Evolutionary conservation across 2,113 vertebrate species (phyloP).

Genomic region (Delphinapterus leucas): DNA sequence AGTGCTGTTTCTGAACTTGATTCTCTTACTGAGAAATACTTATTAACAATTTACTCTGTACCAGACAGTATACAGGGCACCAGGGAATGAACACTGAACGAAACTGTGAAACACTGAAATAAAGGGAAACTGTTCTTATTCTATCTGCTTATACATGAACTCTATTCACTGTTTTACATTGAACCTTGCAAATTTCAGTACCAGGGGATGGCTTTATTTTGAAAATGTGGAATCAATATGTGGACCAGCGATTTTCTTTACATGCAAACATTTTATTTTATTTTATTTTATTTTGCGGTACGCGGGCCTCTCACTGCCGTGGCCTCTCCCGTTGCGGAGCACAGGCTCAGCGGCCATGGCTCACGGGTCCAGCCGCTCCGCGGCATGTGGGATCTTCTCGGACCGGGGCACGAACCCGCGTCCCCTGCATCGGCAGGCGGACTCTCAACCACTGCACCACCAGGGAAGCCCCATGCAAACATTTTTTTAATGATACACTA

Average conservation of each 20-base stretch:
- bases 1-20: not conserved
- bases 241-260: not conserved
- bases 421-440: too few relatives aligned
- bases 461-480: too few relatives aligned
- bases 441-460: too few relatives aligned
- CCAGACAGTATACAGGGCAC: too few relatives aligned
- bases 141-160: accelerated
- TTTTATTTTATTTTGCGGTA: too few relatives aligned
- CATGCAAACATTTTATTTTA: not conserved
- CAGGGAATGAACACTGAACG: accelerated
- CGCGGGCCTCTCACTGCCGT: too few relatives aligned
- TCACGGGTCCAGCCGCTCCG: too few relatives aligned
- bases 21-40: not conserved
- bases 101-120: not conserved
- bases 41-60: not conserved
- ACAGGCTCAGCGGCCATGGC: too few relatives aligned
- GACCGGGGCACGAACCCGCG: too few relatives aligned
- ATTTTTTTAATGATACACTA: not conserved
- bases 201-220: not conserved
- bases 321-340: too few relatives aligned
- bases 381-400: too few relatives aligned
- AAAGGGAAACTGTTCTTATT: not conserved
- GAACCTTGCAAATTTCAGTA: not conserved
- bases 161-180: not conserved
- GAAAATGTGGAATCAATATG: not conserved